Evolutionary conservation across 1,140 invertebrate genomes (phyloP).

Genomic region (Leptinotarsa lineolata): DNA sequence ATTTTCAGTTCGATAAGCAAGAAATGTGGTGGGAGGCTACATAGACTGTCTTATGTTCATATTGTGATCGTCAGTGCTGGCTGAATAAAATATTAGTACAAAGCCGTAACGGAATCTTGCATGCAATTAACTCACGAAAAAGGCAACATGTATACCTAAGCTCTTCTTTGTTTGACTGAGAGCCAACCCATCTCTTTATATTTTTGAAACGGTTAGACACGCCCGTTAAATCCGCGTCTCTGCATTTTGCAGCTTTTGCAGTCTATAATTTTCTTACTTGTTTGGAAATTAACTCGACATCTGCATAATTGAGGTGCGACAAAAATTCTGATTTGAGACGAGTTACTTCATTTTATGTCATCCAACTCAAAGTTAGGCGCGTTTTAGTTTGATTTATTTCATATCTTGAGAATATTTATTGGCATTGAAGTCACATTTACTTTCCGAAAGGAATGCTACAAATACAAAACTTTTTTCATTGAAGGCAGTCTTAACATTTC

Average conservation of each 20-base stretch:
- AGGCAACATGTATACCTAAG: neutral
- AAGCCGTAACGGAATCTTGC: neutral
- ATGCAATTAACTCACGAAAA: conserved; percentile 2
- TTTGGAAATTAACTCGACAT: neutral
- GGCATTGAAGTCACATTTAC: too few relatives aligned
- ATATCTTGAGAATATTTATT: too few relatives aligned
- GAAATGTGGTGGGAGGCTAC: too few relatives aligned
- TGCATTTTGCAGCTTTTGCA: conserved; percentile 1
- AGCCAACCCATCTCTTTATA: conserved; percentile 4
- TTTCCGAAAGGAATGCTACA: too few relatives aligned
- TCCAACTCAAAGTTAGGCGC: too few relatives aligned
- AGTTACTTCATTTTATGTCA: too few relatives aligned
- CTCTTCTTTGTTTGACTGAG: neutral
- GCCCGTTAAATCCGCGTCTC: neutral
- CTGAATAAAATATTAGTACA: conserved; percentile 4
- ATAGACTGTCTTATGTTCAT: neutral
- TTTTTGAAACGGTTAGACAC: neutral
- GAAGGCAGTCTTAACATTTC: too few relatives aligned
- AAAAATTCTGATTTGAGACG: neutral
- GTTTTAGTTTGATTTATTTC: too few relatives aligned
- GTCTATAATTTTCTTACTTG: neutral
- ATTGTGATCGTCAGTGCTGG: neutral
- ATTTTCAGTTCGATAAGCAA: too few relatives aligned
- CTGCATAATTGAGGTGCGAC: neutral
- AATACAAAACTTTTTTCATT: too few relatives aligned